phyloP scores from a whole-genome alignment of 2,113 vertebrate species.

The Shinisaurus crocodilurus region DNA sequence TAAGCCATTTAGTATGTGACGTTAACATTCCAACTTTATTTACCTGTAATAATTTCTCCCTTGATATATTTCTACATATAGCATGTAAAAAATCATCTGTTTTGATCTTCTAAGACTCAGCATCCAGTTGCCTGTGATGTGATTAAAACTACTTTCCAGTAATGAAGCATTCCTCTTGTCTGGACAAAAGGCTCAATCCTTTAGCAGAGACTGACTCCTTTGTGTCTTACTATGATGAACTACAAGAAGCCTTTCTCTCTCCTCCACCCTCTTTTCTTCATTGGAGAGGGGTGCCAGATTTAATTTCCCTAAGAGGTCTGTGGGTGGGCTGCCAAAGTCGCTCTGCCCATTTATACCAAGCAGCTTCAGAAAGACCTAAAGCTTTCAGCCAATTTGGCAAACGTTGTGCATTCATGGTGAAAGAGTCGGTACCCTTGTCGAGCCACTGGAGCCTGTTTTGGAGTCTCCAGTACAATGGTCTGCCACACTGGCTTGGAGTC shows the following conservation, averaged over 20 bases:
- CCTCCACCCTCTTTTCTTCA: slow-evolving; percentile 25
- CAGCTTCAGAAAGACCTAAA: slow-evolving; percentile 27
- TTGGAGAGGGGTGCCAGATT: slow-evolving; percentile 38
- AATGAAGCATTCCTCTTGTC: slow-evolving; percentile 5
- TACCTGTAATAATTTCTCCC: slow-evolving; percentile 27
- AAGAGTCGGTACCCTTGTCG: neutral
- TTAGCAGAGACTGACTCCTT: slow-evolving; percentile 5
- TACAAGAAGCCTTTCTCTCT: neutral
- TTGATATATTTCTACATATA: neutral
- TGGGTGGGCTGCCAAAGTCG: slow-evolving; percentile 4
- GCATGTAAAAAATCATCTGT: neutral
- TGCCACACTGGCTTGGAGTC: neutral
- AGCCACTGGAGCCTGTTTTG: neutral
- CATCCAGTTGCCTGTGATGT: neutral
- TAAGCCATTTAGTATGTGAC: neutral
- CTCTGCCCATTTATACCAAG: slow-evolving; percentile 22
- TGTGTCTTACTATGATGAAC: slow-evolving; percentile 20
- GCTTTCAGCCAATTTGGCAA: slow-evolving; percentile 3
- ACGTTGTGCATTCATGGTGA: neutral
- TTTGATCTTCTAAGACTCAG: neutral
- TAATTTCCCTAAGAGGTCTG: slow-evolving; percentile 48
- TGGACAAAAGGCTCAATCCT: slow-evolving; percentile 41
- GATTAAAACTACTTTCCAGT: slow-evolving; percentile 13
- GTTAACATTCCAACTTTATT: neutral
- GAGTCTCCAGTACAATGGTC: no score